Percentiles rank a stretch among this genome's conserved stretches.
Conservation (phyloP, 2,888 invertebrate genomes). For the Nebria brevicollis region DNA sequence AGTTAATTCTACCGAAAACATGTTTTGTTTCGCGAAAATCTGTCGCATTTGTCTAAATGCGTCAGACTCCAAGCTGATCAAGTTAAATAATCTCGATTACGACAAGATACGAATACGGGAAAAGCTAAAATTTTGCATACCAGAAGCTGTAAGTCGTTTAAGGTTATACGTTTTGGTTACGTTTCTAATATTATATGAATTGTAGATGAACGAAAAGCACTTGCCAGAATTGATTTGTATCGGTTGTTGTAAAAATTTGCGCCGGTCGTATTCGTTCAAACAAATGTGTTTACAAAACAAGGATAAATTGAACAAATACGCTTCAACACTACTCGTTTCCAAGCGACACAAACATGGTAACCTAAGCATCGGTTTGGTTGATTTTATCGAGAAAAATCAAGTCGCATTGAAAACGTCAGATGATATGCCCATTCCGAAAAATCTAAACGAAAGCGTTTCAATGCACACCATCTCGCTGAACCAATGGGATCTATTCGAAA, state of each 20-base stretch:
- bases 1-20: neutral
- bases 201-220: neutral
- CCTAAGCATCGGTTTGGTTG: constrained; percentile 2
- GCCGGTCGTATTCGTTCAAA: constrained; percentile 27
- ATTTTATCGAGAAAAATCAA: neutral
- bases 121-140: constrained; percentile 32
- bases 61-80: neutral
- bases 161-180: constrained; percentile 7
- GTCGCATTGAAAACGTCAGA: neutral
- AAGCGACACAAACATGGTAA: neutral
- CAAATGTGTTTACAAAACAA: constrained; percentile 24
- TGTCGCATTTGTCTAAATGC: constrained; percentile 26
- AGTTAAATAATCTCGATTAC: constrained; percentile 21
- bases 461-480: constrained; percentile 36
- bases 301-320: constrained; percentile 20
- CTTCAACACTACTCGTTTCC: neutral
- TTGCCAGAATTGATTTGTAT: constrained; percentile 2
- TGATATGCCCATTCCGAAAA: neutral
- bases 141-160: constrained; percentile 37
- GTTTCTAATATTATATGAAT: neutral
- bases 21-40: constrained; percentile 34
- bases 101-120: constrained; percentile 32
- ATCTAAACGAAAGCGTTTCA: constrained; percentile 17
- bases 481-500: constrained; percentile 40
- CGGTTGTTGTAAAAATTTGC: constrained; percentile 9